A percentile compares a stretch with the other conserved stretches of the same genome.
Evolutionary conservation across 2,113 vertebrate genomes (phyloP).

Genomic region (Cinclus cinclus): DNA sequence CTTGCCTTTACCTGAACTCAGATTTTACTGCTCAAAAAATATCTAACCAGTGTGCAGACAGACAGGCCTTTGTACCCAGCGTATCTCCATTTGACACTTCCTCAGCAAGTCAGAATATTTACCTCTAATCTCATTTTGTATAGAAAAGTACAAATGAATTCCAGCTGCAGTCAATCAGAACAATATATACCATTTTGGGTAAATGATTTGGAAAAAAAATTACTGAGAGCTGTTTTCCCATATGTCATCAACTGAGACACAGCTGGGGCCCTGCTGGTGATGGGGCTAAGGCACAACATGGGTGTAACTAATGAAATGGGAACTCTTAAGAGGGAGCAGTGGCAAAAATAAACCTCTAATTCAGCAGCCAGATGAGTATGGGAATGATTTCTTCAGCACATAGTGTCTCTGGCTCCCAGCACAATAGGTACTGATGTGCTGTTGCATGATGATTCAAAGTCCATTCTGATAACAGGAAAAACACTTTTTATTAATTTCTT

Average conservation of each 20-base stretch:
- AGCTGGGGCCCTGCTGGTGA: background rate
- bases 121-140: background rate
- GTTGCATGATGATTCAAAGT: background rate
- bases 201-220: background rate
- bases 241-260: background rate
- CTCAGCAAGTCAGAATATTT: background rate
- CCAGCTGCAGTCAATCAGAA: background rate
- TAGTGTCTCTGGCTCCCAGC: background rate
- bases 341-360: background rate
- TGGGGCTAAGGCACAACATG: background rate
- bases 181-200: background rate
- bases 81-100: background rate
- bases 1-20: background rate
- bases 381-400: background rate
- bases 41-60: background rate
- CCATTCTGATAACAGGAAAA: background rate
- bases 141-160: background rate
- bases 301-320: background rate
- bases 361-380: background rate
- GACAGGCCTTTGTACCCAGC: background rate
- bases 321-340: background rate
- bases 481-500: background rate
- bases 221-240: background rate
- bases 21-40: background rate
- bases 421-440: background rate